Evolutionary conservation across 2,888 invertebrate species (phyloP).

Genomic region (Acanthopleura granulata): DNA sequence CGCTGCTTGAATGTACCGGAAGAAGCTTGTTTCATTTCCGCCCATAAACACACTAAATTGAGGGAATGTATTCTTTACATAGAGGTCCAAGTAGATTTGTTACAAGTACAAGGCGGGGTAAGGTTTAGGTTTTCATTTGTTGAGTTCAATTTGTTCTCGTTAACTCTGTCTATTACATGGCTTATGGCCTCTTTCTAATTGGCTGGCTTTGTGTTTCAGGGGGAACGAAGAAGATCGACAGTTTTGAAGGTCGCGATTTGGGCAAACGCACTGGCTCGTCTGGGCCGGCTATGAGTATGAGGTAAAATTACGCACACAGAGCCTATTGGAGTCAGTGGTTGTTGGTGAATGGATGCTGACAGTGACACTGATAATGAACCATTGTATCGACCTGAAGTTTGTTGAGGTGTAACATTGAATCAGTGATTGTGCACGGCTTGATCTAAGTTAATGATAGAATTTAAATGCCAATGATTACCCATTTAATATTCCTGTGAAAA

Average conservation of each 20-base stretch:
- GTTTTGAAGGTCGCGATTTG: constrained; percentile 54
- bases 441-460: too few species aligned
- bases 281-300: not conserved
- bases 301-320: not conserved
- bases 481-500: too few species aligned
- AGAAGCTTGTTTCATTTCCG: not conserved
- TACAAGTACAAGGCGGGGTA: constrained; percentile 56
- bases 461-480: too few species aligned
- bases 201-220: not conserved
- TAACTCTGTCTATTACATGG: not conserved
- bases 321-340: too few species aligned
- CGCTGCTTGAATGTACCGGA: too few species aligned
- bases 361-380: too few species aligned
- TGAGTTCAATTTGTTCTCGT: too few species aligned
- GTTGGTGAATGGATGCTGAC: too few species aligned
- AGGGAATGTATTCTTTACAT: constrained; percentile 60
- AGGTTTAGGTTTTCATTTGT: not conserved
- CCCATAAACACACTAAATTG: constrained; percentile 26
- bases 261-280: constrained; percentile 34
- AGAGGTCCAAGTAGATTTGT: constrained; percentile 56
- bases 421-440: too few species aligned
- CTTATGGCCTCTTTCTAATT: not conserved
- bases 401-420: too few species aligned
- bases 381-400: too few species aligned
- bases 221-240: constrained; percentile 47